Evolutionary conservation across 2,797 vertebrate genomes (phyloP).

Genomic region (Eulemur mongoz): DNA sequence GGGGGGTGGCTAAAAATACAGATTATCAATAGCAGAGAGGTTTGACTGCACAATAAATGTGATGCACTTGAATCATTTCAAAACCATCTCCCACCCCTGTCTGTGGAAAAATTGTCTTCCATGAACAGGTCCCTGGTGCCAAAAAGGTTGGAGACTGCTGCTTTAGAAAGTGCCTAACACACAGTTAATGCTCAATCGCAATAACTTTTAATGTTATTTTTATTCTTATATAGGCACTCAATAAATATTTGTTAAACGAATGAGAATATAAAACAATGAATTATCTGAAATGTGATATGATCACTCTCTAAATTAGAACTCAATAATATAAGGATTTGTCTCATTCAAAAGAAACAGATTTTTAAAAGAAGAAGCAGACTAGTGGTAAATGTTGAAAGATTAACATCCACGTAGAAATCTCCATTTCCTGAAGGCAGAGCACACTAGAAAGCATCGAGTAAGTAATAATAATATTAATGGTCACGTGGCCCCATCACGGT

Average conservation of each 20-base stretch:
- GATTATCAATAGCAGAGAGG: no score
- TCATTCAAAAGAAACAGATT: neutral
- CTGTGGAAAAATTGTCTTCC: no score
- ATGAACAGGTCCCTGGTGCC: no score
- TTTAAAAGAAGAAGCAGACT: neutral
- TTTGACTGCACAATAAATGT: no score
- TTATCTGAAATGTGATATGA: neutral
- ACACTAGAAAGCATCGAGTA: neutral
- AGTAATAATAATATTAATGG: neutral
- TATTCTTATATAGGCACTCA: neutral
- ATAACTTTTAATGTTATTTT: neutral
- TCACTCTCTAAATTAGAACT: neutral
- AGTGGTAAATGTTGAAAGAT: neutral
- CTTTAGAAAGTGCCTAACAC: neutral
- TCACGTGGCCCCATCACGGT: neutral
- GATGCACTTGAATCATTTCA: no score
- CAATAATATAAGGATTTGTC: neutral
- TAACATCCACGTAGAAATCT: neutral
- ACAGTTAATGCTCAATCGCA: neutral
- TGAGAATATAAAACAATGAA: constrained; percentile 12
- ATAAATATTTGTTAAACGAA: neutral
- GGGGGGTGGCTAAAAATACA: no score
- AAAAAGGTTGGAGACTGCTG: no score
- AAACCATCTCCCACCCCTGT: no score
- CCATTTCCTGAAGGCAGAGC: neutral